These are phyloP conservation scores for Campylomormyrus numenius DNA, from an alignment of 2,113 vertebrate species.

Conservation along the genomic window DNA sequence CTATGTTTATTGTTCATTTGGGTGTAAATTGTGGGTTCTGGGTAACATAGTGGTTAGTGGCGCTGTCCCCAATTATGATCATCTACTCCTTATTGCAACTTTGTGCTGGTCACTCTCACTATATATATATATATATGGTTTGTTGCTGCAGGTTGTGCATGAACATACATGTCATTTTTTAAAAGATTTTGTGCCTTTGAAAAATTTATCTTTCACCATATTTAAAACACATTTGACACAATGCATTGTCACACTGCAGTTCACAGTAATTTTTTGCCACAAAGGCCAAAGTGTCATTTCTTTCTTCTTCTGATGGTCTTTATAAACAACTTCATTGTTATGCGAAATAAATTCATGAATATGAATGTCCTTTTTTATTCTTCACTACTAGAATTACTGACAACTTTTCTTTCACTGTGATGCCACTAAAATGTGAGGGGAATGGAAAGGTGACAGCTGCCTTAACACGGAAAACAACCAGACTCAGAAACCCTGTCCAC, in stretches of 20 bases:
- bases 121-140: too few relatives aligned
- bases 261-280: background rate
- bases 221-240: background rate
- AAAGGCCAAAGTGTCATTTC: background rate
- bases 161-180: background rate
- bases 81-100: background rate
- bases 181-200: background rate
- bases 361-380: background rate
- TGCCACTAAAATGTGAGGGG: background rate
- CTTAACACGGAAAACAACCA: background rate
- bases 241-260: background rate
- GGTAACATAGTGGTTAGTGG: background rate
- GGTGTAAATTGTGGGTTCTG: background rate
- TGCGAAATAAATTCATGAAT: background rate
- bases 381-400: background rate
- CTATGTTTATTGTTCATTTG: background rate
- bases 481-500: background rate
- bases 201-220: background rate
- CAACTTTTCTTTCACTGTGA: background rate
- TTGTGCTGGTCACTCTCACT: background rate
- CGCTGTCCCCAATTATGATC: background rate
- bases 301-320: background rate
- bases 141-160: background rate
- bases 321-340: background rate
- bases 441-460: background rate